Evolutionary conservation across 2,797 vertebrate genomes (phyloP).

Genomic region (Syndactyla subalaris): DNA sequence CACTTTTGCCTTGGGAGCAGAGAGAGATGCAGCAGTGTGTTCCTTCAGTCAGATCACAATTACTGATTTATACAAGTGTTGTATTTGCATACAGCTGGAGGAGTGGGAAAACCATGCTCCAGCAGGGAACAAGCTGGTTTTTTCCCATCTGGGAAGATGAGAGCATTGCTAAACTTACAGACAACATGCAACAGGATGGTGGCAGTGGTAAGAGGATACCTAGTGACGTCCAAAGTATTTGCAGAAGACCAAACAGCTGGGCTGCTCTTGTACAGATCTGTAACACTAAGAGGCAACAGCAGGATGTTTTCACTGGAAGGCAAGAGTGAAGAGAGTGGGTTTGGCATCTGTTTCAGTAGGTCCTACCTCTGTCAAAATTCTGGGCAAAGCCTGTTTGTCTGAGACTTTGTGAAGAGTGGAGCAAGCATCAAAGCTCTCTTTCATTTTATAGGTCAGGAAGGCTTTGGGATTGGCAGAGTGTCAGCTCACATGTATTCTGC

Average conservation of each 20-base stretch:
- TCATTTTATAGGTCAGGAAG: constrained; percentile 37
- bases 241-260: not conserved
- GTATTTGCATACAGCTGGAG: not conserved
- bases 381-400: not conserved
- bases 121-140: not conserved
- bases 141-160: not conserved
- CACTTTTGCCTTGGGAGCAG: not conserved
- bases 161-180: not conserved
- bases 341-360: not conserved
- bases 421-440: not conserved
- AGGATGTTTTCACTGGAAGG: not conserved
- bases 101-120: not conserved
- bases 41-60: not conserved
- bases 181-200: not conserved
- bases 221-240: not conserved
- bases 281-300: not conserved
- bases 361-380: not conserved
- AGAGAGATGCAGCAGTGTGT: not conserved
- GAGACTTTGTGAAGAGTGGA: not conserved
- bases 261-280: not conserved
- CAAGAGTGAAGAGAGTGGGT: not conserved
- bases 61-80: not conserved
- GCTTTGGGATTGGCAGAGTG: not conserved
- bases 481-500: constrained; percentile 5
- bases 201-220: not conserved